Conservation (phyloP, 2,888 invertebrate species). For the Adineta ricciae region DNA sequence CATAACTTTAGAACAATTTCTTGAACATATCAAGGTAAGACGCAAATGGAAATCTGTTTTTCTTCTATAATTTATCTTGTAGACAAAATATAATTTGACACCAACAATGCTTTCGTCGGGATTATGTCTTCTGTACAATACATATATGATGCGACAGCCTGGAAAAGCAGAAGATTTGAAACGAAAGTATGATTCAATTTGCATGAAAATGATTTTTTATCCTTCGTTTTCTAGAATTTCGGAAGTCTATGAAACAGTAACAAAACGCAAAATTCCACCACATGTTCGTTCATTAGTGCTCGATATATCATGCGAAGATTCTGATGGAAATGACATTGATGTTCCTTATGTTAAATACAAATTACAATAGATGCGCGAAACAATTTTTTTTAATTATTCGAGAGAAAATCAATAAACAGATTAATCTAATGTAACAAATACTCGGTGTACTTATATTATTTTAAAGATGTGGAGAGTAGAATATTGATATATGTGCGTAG, state of each 20-base stretch:
- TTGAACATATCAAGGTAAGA: slow-evolving; percentile 36
- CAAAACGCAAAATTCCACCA: slow-evolving; percentile 79
- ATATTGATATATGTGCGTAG: no score
- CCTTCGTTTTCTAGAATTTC: slow-evolving; percentile 52
- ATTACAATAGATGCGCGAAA: slow-evolving; percentile 51
- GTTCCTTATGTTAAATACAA: slow-evolving; percentile 93
- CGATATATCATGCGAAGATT: slow-evolving; percentile 89
- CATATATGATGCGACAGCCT: not conserved
- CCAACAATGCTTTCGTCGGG: slow-evolving; percentile 10
- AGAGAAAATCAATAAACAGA: no score
- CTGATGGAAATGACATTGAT: slow-evolving; percentile 79
- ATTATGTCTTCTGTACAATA: not conserved
- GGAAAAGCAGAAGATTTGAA: not conserved
- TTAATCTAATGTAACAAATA: no score
- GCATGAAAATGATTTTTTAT: not conserved
- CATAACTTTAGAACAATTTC: slow-evolving; percentile 69
- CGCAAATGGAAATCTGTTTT: not conserved
- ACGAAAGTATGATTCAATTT: not conserved
- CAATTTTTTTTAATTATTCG: not conserved
- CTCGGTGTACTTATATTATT: no score
- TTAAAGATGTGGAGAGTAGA: no score
- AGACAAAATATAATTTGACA: slow-evolving; percentile 20
- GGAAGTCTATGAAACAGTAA: slow-evolving; percentile 65
- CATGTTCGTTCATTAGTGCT: slow-evolving; percentile 87
- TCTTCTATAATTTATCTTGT: not conserved